Evolutionary conservation across 2,797 vertebrate species (phyloP).

Genomic region (Esox masquinongy): DNA sequence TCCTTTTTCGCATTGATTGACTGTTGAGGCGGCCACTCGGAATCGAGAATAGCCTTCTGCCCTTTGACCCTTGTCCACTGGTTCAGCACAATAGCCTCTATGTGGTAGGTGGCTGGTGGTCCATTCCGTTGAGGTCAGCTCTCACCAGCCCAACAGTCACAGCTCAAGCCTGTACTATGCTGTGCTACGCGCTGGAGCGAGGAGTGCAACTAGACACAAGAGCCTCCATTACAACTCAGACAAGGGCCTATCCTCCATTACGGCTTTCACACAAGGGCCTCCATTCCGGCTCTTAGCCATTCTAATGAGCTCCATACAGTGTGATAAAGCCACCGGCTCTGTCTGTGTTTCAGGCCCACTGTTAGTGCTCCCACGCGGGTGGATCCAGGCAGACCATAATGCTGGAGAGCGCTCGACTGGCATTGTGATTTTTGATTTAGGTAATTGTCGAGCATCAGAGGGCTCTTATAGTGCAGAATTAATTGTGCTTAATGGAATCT

Average conservation of each 20-base stretch:
- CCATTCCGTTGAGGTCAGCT: slow-evolving; percentile 61
- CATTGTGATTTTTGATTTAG: slow-evolving; percentile 57
- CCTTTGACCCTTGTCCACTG: slow-evolving; percentile 27
- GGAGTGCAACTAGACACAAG: slow-evolving; percentile 32
- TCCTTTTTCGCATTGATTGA: slow-evolving; percentile 54
- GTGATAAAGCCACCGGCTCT: slow-evolving; percentile 61
- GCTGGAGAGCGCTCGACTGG: slow-evolving; percentile 62
- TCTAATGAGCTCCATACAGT: slow-evolving; percentile 67
- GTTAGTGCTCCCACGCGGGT: slow-evolving; percentile 71
- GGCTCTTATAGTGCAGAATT: slow-evolving; percentile 72
- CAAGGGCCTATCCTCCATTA: slow-evolving; percentile 71
- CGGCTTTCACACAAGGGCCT: slow-evolving; percentile 65
- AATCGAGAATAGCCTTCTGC: slow-evolving; percentile 30
- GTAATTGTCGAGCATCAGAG: slow-evolving; percentile 74
- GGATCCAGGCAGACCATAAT: slow-evolving; percentile 56
- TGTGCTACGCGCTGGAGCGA: slow-evolving; percentile 33
- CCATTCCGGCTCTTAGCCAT: slow-evolving; percentile 70
- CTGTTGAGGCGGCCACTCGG: slow-evolving; percentile 35
- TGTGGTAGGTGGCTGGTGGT: slow-evolving; percentile 37
- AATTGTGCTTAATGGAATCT: slow-evolving; percentile 80
- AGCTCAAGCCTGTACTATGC: slow-evolving; percentile 57
- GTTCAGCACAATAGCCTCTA: slow-evolving; percentile 38
- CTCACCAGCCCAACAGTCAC: slow-evolving; percentile 60
- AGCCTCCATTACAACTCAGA: slow-evolving; percentile 40
- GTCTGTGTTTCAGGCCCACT: slow-evolving; percentile 46